A percentile compares a stretch with the other conserved stretches of the same genome.
Conservation (phyloP, 2,888 invertebrate species). For the Watsonalla binaria region DNA sequence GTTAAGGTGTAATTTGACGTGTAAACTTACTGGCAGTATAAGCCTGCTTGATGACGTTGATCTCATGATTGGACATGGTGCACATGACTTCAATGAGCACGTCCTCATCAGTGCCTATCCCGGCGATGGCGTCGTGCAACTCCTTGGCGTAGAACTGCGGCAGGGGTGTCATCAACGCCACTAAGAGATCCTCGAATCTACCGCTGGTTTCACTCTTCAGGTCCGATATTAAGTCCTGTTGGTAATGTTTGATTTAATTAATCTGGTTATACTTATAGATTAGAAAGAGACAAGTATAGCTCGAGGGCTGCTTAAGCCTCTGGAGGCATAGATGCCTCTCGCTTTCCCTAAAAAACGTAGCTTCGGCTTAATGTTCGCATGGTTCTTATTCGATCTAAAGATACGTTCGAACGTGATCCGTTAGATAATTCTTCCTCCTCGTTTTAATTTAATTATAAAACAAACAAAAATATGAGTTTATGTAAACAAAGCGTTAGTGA, state of each 20-base stretch:
- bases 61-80: slow-evolving; percentile 91
- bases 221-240: slow-evolving; percentile 86
- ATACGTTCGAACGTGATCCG: too few relatives aligned
- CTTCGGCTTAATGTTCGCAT: too few relatives aligned
- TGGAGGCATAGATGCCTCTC: too few relatives aligned
- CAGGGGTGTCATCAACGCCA: slow-evolving; percentile 91
- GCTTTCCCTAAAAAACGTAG: too few relatives aligned
- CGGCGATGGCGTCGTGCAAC: slow-evolving; percentile 89
- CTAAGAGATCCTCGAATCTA: slow-evolving; percentile 89
- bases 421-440: too few relatives aligned
- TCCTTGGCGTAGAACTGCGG: slow-evolving; percentile 91
- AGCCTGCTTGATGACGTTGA: slow-evolving; percentile 86
- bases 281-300: too few relatives aligned
- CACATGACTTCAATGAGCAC: slow-evolving; percentile 93
- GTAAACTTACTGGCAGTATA: slow-evolving; percentile 85
- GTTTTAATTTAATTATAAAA: too few relatives aligned
- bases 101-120: slow-evolving; percentile 91
- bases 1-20: not conserved
- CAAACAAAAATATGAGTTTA: too few relatives aligned
- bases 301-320: too few relatives aligned
- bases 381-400: too few relatives aligned
- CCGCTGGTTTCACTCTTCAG: slow-evolving; percentile 93
- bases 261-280: too few relatives aligned
- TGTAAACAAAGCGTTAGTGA: too few relatives aligned
- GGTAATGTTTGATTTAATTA: not conserved